Evolutionary conservation across 2,797 vertebrate genomes (phyloP).

Genomic region (Spondyliosoma cantharus): DNA sequence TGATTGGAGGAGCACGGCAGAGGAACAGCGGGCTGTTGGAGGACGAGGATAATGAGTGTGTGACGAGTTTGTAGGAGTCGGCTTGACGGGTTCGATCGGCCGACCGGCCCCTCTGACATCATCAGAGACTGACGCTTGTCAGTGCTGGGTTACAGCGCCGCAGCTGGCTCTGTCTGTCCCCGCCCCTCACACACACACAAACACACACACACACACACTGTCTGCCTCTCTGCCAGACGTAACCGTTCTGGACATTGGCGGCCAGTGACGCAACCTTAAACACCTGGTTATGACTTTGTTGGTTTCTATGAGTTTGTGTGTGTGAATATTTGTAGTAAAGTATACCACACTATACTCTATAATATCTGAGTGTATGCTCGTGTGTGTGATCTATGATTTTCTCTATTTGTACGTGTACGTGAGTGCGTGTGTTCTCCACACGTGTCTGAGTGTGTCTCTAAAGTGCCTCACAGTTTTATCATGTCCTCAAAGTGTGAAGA

Average conservation of each 20-base stretch:
- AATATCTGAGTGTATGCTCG: conserved; percentile 74
- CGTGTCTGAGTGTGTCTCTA: conserved; percentile 96
- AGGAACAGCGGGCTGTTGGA: conserved; percentile 83
- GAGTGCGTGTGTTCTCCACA: conserved; percentile 82
- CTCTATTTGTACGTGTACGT: conserved; percentile 63
- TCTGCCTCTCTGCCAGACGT: conserved; percentile 73
- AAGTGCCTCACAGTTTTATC: conserved; percentile 99
- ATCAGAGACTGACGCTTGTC: conserved; percentile 72
- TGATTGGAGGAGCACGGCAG: conserved; percentile 80
- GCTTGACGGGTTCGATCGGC: conserved; percentile 47
- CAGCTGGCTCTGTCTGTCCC: conserved; percentile 77
- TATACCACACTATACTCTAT: conserved; percentile 74
- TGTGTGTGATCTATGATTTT: conserved; percentile 79
- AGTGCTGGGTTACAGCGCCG: conserved; percentile 68
- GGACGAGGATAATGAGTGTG: conserved; percentile 92
- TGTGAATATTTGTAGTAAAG: conserved; percentile 77
- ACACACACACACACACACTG: conserved; percentile 61
- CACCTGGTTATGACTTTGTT: conserved; percentile 75
- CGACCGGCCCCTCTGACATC: conserved; percentile 74
- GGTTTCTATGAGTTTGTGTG: conserved; percentile 78
- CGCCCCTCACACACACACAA: conserved; percentile 49
- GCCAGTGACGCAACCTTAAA: conserved; percentile 81
- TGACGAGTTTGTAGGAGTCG: conserved; percentile 93
- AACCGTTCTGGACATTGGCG: conserved; percentile 77
- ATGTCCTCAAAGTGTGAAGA: conserved; percentile 89